phyloP scores from a whole-genome alignment of 1,140 invertebrate genomes.

The Dinoponera quadriceps region DNA sequence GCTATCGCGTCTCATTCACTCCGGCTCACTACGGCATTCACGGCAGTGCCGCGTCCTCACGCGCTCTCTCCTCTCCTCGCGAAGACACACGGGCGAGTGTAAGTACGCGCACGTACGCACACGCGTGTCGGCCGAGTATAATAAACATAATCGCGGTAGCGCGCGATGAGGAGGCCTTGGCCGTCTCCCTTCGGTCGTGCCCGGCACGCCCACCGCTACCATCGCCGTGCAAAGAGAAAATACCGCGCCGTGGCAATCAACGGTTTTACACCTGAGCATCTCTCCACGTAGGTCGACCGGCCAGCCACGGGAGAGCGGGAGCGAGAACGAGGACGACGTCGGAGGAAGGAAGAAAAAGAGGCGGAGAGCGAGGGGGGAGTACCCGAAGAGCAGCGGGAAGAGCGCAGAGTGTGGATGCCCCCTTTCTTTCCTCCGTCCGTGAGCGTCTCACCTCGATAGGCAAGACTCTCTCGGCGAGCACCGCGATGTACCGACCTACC shows the following conservation, averaged over 20 bases:
- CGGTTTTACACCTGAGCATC: conserved; percentile 83
- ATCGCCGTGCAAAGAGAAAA: conserved; percentile 81
- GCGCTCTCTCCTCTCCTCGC: conserved; percentile 41
- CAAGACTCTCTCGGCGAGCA: conserved; percentile 59
- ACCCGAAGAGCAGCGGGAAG: background rate
- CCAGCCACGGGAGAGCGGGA: conserved; percentile 57
- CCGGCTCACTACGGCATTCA: background rate
- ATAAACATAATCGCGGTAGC: conserved; percentile 82
- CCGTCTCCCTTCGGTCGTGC: conserved; percentile 81
- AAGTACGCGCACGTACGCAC: conserved; percentile 70
- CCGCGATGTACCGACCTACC: conserved; percentile 73
- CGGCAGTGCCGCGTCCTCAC: background rate
- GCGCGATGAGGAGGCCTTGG: conserved; percentile 81
- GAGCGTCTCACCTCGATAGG: conserved; percentile 66
- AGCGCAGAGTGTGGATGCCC: conserved; percentile 1
- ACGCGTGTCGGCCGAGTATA: conserved; percentile 75
- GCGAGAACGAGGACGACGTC: conserved; percentile 56
- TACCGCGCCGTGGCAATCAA: conserved; percentile 81
- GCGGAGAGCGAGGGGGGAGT: background rate
- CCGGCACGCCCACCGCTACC: conserved; percentile 82
- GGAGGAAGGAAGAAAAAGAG: conserved; percentile 68
- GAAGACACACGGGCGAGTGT: conserved; percentile 46
- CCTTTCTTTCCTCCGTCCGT: conserved; percentile 37
- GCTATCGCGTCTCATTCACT: conserved; percentile 16
- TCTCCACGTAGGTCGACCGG: conserved; percentile 73